Base-by-base conservation (phyloP, 2,797 vertebrate genomes). In the Malacoctenus gilli region DNA sequence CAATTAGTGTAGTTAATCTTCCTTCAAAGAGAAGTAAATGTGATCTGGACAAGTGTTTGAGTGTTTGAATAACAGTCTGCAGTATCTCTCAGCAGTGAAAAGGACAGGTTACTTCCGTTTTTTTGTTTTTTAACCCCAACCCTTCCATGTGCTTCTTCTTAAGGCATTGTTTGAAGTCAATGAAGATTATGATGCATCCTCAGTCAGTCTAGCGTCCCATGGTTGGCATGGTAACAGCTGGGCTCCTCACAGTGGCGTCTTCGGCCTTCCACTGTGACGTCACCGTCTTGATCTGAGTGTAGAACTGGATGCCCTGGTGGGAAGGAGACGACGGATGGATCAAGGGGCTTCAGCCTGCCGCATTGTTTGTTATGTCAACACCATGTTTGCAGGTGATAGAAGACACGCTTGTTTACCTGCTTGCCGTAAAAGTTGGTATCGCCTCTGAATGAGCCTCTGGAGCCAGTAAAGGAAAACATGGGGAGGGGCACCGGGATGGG, bases 361-460 rank as follows among this genome's bases (percentile, higher is more conserved):
- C n/a, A n/a, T n/a, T n/a, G n/a, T n/a, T n/a, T n/a, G n/a, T n/a
- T n/a, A n/a, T n/a, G n/a, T n/a, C n/a, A n/a, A n/a, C n/a, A n/a
- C n/a, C n/a, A n/a, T n/a, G n/a, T n/a, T n/a, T n/a, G n/a, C n/a
- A n/a, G n/a, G n/a, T n/a, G n/a, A n/a, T n/a, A n/a, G 13, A 10
- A 15, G 39, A 3, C 41, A 51, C 28, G 14, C 4, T 50, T 10
- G 1, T 39, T 89, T 89, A 98, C 97, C 94, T 99, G 97, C 76
- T 99, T 99, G 86, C 97, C 97, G 18, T 98, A 99, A 90, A 99
- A 99, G 89, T 99, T 99, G 62, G 94, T 94, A 83, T 98, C 96
- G 39, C 97, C 97, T 69, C 97, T 94, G 91, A 99, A 99, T 9
- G 97, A 99, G 62, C 90, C 93, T 66, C 95, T 93, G 71, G 97